Percentiles rank a stretch among this genome's conserved stretches.
phyloP scores from a whole-genome alignment of 2,888 invertebrate species.

The Cosmopolites sordidus region DNA sequence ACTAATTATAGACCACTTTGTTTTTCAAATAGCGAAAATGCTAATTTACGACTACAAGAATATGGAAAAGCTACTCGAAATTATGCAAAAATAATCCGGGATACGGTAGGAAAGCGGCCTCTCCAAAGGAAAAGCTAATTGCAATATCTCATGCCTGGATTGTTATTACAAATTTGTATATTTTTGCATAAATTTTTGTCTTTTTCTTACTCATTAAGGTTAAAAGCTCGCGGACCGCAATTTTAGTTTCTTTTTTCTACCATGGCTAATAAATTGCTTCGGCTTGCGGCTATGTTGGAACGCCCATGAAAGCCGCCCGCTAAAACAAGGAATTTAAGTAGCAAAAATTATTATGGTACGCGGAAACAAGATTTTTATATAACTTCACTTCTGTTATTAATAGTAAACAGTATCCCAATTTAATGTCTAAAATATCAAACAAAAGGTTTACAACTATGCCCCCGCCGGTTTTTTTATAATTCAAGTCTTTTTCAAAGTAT shows the following conservation, averaged over 20 bases:
- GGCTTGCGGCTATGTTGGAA: not conserved
- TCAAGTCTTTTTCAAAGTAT: no score
- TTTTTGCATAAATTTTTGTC: conserved; percentile 14
- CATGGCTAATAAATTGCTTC: not conserved
- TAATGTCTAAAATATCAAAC: no score
- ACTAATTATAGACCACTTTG: conserved; percentile 16
- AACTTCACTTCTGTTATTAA: no score
- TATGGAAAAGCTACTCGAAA: conserved; percentile 18
- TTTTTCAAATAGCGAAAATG: conserved; percentile 20
- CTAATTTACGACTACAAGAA: conserved; percentile 14
- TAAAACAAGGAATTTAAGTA: not conserved
- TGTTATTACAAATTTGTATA: conserved; percentile 16
- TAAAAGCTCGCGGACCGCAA: not conserved
- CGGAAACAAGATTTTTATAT: no score
- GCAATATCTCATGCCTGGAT: conserved; percentile 17
- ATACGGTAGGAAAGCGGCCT: conserved; percentile 8
- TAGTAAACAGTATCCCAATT: no score
- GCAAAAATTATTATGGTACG: not conserved
- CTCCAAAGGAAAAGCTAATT: conserved; percentile 15
- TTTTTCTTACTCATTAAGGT: conserved; percentile 7
- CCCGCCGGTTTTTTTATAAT: no score
- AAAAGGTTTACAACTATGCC: no score
- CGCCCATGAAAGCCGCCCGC: not conserved
- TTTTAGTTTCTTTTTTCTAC: not conserved
- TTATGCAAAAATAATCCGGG: conserved; percentile 17